Conservation (phyloP, 2,888 invertebrate genomes). For the Sinopyrophorus schimmeli region DNA sequence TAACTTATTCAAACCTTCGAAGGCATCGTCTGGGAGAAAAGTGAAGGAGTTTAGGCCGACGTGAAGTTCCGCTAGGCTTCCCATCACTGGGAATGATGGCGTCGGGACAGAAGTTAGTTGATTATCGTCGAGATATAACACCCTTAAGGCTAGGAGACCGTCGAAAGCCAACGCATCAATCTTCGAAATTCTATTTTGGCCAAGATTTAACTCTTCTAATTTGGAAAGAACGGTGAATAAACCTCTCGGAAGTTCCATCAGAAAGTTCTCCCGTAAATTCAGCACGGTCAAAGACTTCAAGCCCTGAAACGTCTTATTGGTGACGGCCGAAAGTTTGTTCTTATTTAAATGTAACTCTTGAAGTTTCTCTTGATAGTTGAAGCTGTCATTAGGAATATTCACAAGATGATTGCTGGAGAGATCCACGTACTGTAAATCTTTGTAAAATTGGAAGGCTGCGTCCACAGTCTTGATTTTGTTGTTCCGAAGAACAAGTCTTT, state of each 20-base stretch:
- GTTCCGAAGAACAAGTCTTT: constrained; percentile 79
- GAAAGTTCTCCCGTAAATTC: constrained; percentile 78
- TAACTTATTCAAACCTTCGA: constrained; percentile 74
- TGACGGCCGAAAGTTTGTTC: constrained; percentile 81
- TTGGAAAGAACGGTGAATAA: constrained; percentile 74
- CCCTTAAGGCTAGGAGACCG: constrained; percentile 73
- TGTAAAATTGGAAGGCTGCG: constrained; percentile 87
- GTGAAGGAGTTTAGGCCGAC: constrained; percentile 83
- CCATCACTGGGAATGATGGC: constrained; percentile 70
- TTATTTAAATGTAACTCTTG: constrained; percentile 82
- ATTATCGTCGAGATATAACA: constrained; percentile 84
- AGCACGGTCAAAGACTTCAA: constrained; percentile 77
- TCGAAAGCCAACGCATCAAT: constrained; percentile 79
- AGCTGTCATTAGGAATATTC: constrained; percentile 78
- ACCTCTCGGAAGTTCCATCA: constrained; percentile 76
- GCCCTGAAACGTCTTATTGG: constrained; percentile 79
- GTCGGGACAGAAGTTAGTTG: constrained; percentile 78
- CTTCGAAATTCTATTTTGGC: constrained; percentile 80
- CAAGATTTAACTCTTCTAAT: constrained; percentile 83
- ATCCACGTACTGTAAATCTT: constrained; percentile 82
- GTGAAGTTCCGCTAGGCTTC: constrained; percentile 80
- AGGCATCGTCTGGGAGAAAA: constrained; percentile 74
- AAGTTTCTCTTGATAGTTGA: constrained; percentile 78
- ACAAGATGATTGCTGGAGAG: constrained; percentile 83
- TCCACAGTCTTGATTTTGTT: constrained; percentile 88